Base-by-base conservation (phyloP, 1,140 invertebrate species). In the Eriosoma lanigerum region DNA sequence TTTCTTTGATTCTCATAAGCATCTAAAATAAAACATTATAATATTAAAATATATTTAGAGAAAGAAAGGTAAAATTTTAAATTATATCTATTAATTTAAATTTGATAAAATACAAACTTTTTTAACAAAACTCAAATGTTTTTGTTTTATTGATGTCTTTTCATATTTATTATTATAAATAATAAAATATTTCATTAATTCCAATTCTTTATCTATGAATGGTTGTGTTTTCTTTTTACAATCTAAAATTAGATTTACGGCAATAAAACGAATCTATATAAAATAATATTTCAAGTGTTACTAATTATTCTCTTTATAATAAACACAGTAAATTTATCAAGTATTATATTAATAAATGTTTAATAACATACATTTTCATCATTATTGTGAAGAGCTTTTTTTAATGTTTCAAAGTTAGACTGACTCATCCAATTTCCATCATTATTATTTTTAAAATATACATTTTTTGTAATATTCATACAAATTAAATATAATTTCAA, bases 101-200 rank as follows among this genome's bases (percentile, higher is more conserved):
- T 32, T 68, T 50, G 13, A 38, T 9, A 13, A 26, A 46, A 24
- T 48, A 62, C 75, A 12, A 52, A 90, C 90, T 87, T 92, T 93
- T 84, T 90, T 91, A 50, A 91, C 86, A 8, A 89, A 82, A 1
- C 89, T 87, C 1, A 91, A 83, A 72, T 88, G 89, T 81, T 89
- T 88, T 83, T 90, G 90, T 1, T 89, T 85, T n/a, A 89, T 86
- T 82, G 87, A 87, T 1, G 93, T 89, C 44, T 89, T 88, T 84
- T 93, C 92, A 83, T 90, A 90, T 82, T 90, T 91, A 24, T 92
- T 86, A 86, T 95, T 95, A 83, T 90, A 89, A 19, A 86, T 84
- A 26, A 94, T 84, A 86, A 92, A 94, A 58, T 58, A 70, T 48
- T 75, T 64, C 19, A 76, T 76, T 38, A 81, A n/a, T 29, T 81